Evolutionary conservation across 1,140 invertebrate species (phyloP).

Genomic region (Drosophila melanica): DNA sequence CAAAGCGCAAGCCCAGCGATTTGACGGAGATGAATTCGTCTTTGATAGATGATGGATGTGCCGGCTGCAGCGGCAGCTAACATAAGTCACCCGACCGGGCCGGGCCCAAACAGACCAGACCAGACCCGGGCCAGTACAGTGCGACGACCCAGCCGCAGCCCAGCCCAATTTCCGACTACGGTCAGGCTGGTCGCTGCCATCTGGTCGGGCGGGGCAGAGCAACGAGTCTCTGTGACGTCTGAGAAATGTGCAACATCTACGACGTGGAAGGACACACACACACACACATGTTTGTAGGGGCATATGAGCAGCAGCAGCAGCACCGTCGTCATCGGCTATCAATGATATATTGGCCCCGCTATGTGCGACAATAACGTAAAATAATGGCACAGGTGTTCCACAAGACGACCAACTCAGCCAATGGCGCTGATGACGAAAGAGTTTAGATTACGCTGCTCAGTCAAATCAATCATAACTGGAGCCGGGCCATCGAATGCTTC

Average conservation of each 20-base stretch:
- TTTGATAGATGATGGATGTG: constrained; percentile 83
- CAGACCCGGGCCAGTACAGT: constrained; percentile 28
- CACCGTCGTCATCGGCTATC: constrained; percentile 66
- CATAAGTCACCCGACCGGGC: constrained; percentile 65
- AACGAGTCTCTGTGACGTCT: constrained; percentile 71
- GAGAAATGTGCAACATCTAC: constrained; percentile 78
- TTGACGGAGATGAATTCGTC: constrained; percentile 82
- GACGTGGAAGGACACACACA: constrained; percentile 45
- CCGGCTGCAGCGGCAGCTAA: constrained; percentile 75
- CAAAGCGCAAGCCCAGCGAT: constrained; percentile 65
- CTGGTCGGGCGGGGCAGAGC: constrained; percentile 26
- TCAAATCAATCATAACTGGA: constrained; percentile 64
- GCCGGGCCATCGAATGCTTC: constrained; percentile 4
- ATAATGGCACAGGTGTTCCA: constrained; percentile 78
- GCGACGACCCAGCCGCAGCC: not conserved
- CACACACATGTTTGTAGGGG: constrained; percentile 28
- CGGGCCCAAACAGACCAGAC: not conserved
- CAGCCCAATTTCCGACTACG: constrained; percentile 24
- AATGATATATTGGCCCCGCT: constrained; percentile 69
- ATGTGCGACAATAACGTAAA: constrained; percentile 79
- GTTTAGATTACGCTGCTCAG: constrained; percentile 60
- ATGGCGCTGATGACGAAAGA: constrained; percentile 44
- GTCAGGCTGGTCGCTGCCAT: constrained; percentile 29
- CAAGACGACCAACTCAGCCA: constrained; percentile 26
- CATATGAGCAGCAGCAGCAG: constrained; percentile 58